Base-by-base conservation (phyloP, 2,113 vertebrate genomes). In the Brachypodius melanocephalos region DNA sequence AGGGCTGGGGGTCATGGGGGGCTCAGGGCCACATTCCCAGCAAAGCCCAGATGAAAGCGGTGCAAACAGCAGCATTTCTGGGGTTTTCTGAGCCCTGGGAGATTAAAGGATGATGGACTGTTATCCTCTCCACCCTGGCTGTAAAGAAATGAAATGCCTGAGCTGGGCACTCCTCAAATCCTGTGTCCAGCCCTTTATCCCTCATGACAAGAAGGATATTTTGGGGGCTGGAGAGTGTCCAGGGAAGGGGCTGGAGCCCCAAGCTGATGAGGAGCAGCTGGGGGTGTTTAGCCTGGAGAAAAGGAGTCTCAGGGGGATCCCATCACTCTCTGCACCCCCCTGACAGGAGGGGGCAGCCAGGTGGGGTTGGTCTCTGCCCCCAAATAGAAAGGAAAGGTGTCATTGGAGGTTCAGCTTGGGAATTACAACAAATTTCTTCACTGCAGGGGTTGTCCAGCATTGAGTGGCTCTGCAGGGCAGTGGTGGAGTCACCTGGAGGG, bases 1-100 rank as follows among this genome's bases (percentile, higher is more conserved):
- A 43, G 7, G 43, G 43, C 17, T 43, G 43, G 17, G 17, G 43
- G 43, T 17, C 17, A 18, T 17, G 43, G 43, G 12, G 48, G 55
- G 28, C 14, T 5, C 10, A 5, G 8, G 68, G 26, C 26, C 38
- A 38, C 38, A 38, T 43, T 43, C 43, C 36, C 74, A 71, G 69
- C 57, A 45, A 21, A 74, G n/a, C 11, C 77, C 38, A 18, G 9
- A 5, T 3, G 0, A 26, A 26, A 1, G 3, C 31, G 52, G 1
- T 26, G 31, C 18, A 12, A 28, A 61, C 12, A 63, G 20, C 68
- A 61, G 28, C 12, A 8, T n/a, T 74, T 34, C 8, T 42, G 6
- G 0, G 8, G 28, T 26, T 0, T 54, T 46, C 49, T 4, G 40
- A 58, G 26, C 49, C 28, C 54, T 42, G 34, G 8, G 14, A 89